A percentile compares a stretch with the other conserved stretches of the same genome.
Conservation (phyloP, 2,113 vertebrate species). For the Oxyruncus cristatus region DNA sequence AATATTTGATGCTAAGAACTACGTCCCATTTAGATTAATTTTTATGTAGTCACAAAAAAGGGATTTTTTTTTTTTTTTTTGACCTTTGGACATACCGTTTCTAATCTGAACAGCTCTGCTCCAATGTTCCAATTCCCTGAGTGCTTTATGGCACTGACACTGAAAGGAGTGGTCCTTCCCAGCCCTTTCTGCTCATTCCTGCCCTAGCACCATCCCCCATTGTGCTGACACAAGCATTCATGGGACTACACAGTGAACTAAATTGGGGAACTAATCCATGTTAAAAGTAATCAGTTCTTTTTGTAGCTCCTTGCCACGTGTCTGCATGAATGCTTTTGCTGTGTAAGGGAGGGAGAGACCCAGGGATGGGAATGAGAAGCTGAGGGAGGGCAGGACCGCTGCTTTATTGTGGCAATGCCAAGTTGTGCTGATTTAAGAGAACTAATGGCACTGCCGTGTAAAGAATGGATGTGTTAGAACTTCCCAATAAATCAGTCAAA, state of each 20-base stretch:
- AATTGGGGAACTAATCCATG: constrained; percentile 31
- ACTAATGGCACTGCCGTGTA: not conserved
- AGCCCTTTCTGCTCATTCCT: not conserved
- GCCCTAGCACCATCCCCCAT: not conserved
- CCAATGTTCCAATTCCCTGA: not conserved
- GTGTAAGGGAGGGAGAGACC: not conserved
- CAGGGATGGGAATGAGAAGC: not conserved
- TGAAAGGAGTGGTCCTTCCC: not conserved
- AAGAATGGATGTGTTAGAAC: not conserved
- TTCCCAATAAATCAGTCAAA: not conserved
- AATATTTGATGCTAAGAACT: not conserved
- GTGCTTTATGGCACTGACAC: not conserved
- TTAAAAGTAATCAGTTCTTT: constrained; percentile 16
- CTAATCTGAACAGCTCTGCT: not conserved
- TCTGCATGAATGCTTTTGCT: not conserved
- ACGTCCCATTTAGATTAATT: not conserved
- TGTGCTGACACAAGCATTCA: constrained; percentile 21
- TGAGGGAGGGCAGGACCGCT: not conserved
- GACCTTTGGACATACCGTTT: not conserved
- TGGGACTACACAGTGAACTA: not conserved
- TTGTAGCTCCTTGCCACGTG: constrained; percentile 17
- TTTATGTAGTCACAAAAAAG: not conserved
- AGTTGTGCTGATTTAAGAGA: not conserved
- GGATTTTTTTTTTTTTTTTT: no score
- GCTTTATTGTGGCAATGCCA: not conserved